Evolutionary conservation across 2,888 invertebrate species (phyloP).

Genomic region (Ethmia dodecea): DNA sequence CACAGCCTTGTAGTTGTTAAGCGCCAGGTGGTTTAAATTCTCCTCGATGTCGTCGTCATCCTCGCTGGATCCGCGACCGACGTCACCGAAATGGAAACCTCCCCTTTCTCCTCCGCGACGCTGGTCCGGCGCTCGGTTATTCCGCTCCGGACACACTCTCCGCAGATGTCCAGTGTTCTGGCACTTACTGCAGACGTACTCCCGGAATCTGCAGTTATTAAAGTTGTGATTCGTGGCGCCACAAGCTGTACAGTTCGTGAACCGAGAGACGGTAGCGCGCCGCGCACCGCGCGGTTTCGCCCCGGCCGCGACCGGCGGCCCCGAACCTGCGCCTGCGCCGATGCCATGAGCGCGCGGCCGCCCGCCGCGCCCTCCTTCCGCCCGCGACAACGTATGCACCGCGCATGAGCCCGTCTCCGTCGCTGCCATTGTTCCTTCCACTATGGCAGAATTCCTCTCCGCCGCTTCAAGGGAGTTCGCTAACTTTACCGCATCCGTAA

Average conservation of each 20-base stretch:
- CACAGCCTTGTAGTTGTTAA: conserved; percentile 19
- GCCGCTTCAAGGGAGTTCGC: conserved; percentile 4
- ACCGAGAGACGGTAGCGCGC: too few species aligned
- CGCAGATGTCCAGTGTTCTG: conserved; percentile 4
- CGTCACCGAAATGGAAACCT: neutral
- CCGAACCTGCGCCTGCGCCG: neutral
- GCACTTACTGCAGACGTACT: conserved; percentile 6
- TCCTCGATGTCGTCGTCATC: conserved; percentile 3
- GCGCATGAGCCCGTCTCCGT: neutral
- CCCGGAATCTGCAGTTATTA: neutral
- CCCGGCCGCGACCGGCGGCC: too few species aligned
- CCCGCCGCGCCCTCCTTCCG: neutral
- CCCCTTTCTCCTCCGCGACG: neutral
- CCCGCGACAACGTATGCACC: neutral
- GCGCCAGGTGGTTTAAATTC: conserved; percentile 11
- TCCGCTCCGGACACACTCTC: conserved; percentile 5
- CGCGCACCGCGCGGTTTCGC: too few species aligned
- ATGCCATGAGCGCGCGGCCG: neutral
- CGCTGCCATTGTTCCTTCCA: conserved; percentile 1
- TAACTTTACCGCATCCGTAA: neutral
- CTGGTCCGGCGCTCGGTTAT: too few species aligned
- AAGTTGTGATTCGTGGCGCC: neutral
- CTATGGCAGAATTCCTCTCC: conserved; percentile 1
- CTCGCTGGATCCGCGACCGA: neutral
- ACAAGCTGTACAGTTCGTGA: neutral